Percentiles rank a stretch among this genome's conserved stretches.
phyloP scores from a whole-genome alignment of 37 sponge, comb jelly and placozoan species.

The Halichondria panicea region DNA sequence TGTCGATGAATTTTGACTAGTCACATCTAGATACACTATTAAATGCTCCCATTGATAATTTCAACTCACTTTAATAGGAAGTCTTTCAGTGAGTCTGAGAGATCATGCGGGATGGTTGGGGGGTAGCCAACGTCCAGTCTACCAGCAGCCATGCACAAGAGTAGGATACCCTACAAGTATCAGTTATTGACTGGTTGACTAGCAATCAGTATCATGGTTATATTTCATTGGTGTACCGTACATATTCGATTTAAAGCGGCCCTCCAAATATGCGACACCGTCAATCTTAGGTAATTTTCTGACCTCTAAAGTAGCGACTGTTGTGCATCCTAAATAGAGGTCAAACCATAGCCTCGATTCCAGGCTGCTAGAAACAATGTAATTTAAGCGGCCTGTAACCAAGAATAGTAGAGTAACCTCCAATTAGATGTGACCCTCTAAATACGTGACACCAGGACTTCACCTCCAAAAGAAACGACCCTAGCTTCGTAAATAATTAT shows the following conservation, averaged over 20 bases:
- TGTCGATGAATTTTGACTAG: neutral
- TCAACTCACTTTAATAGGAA: constrained; percentile 60
- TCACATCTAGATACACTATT: neutral
- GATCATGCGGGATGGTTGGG: constrained; percentile 43
- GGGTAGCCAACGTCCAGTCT: constrained; percentile 45
- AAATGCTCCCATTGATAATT: neutral
- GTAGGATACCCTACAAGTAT: constrained; percentile 63
- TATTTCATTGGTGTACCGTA: too few species aligned
- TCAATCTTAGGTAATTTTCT: too few species aligned
- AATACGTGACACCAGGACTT: too few species aligned
- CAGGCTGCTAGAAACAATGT: too few species aligned
- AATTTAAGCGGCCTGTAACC: too few species aligned
- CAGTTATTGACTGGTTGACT: neutral
- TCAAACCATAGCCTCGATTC: too few species aligned
- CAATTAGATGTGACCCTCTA: too few species aligned
- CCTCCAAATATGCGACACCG: neutral
- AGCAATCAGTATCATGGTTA: too few species aligned
- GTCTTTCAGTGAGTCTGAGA: constrained; percentile 43
- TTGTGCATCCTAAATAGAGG: too few species aligned
- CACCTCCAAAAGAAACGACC: neutral
- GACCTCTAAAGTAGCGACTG: too few species aligned
- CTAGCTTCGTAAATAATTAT: neutral
- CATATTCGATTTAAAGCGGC: too few species aligned
- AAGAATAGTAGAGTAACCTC: too few species aligned
- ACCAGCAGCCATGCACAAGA: constrained; percentile 70